Conservation (phyloP, 2,797 vertebrate genomes). For the Melopsittacus undulatus region DNA sequence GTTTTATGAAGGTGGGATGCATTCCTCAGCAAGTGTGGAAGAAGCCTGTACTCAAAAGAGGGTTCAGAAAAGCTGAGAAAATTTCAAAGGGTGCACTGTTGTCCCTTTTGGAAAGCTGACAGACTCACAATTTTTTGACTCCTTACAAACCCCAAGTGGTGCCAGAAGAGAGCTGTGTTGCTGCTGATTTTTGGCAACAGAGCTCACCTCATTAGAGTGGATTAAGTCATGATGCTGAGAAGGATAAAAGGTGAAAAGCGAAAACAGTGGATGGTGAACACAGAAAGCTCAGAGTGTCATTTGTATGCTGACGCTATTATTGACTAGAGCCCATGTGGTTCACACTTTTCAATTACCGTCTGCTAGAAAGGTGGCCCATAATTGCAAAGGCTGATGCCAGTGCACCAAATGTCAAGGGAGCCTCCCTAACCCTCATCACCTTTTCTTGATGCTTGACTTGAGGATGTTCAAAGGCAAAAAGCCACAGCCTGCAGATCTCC, state of each 20-base stretch:
- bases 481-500: conserved; percentile 71
- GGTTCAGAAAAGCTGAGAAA: conserved; percentile 22
- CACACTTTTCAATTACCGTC: conserved; percentile 86
- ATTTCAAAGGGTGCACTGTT: not conserved
- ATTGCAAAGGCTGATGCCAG: conserved; percentile 84
- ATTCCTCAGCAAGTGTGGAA: not conserved
- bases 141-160: conserved; percentile 55
- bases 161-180: conserved; percentile 59
- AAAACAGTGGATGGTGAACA: conserved; percentile 61
- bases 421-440: conserved; percentile 76
- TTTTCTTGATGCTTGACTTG: conserved; percentile 80
- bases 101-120: conserved; percentile 52
- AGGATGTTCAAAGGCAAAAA: conserved; percentile 88
- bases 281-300: conserved; percentile 68
- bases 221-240: conserved; percentile 83
- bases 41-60: not conserved
- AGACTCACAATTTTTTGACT: conserved; percentile 48
- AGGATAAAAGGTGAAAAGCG: conserved; percentile 84
- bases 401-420: conserved; percentile 83
- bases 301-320: conserved; percentile 82
- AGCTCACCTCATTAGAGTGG: conserved; percentile 84
- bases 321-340: conserved; percentile 84
- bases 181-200: conserved; percentile 72
- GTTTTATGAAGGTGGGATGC: not conserved
- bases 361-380: conserved; percentile 84